phyloP scores from a whole-genome alignment of 2,113 vertebrate species.

The Puntigrus tetrazona region DNA sequence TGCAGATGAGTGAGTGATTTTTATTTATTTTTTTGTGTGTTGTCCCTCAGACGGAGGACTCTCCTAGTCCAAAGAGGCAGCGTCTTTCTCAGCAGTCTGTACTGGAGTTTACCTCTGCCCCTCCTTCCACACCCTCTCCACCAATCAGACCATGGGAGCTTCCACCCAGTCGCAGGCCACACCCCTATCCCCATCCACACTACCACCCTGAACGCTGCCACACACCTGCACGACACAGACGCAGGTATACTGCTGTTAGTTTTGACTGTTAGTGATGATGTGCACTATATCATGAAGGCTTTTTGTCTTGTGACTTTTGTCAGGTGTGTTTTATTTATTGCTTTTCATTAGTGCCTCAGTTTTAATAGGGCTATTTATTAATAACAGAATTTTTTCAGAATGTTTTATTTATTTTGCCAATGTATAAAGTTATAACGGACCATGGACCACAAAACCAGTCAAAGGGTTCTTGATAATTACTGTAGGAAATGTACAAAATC shows the following conservation, averaged over 20 bases:
- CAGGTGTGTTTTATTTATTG: not conserved
- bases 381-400: not conserved
- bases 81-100: conserved; percentile 91
- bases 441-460: too few relatives aligned
- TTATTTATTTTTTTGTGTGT: too few relatives aligned
- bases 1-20: not conserved
- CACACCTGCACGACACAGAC: conserved; percentile 92
- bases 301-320: not conserved
- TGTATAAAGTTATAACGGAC: too few relatives aligned
- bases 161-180: conserved; percentile 87
- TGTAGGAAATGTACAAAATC: too few relatives aligned
- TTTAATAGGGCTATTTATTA: not conserved
- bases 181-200: conserved; percentile 86
- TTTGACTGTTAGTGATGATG: not conserved
- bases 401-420: too few relatives aligned
- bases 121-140: conserved; percentile 90
- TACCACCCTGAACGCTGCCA: conserved; percentile 94
- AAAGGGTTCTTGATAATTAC: too few relatives aligned
- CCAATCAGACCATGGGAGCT: conserved; percentile 99
- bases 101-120: conserved; percentile 86
- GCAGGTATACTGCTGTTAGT: conserved; percentile 76
- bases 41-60: conserved; percentile 85
- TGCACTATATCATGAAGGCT: not conserved
- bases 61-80: conserved; percentile 94
- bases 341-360: not conserved